Evolutionary conservation across 2,888 invertebrate species (phyloP).

Genomic region (Orgyia antiqua): DNA sequence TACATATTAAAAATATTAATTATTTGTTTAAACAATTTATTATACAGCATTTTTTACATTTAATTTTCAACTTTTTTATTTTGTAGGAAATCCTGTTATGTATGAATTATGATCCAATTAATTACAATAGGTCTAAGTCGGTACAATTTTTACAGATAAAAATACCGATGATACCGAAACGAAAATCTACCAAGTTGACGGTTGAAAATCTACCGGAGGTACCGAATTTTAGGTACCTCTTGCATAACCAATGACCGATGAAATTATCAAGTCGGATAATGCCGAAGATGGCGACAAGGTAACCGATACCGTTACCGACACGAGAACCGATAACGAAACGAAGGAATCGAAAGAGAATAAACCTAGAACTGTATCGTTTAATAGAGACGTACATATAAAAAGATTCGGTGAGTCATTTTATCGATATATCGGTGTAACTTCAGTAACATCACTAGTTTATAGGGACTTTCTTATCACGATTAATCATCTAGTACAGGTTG

Average conservation of each 20-base stretch:
- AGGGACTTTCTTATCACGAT: constrained; percentile 1
- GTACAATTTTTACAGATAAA: constrained; percentile 57
- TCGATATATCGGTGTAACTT: constrained; percentile 10
- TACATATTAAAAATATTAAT: too few species aligned
- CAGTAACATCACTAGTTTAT: constrained; percentile 3
- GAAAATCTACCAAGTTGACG: constrained; percentile 43
- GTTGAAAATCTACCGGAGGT: constrained; percentile 45
- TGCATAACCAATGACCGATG: constrained; percentile 64
- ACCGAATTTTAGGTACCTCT: constrained; percentile 57
- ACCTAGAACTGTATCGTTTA: constrained; percentile 89
- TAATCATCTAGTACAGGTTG: not conserved
- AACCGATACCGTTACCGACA: constrained; percentile 34
- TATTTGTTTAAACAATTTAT: too few species aligned
- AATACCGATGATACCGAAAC: constrained; percentile 61
- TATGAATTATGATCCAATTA: too few species aligned
- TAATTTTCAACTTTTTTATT: too few species aligned
- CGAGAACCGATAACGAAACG: constrained; percentile 45
- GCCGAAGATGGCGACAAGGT: constrained; percentile 63
- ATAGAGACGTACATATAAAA: constrained; percentile 93
- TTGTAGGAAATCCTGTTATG: too few species aligned
- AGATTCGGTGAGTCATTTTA: constrained; percentile 85
- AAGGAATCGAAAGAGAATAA: constrained; percentile 70
- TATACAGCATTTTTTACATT: too few species aligned
- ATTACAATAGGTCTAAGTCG: constrained; percentile 8
- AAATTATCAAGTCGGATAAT: constrained; percentile 59